Evolutionary conservation across 2,113 vertebrate species (phyloP).

Genomic region (Hipposideros armiger): DNA sequence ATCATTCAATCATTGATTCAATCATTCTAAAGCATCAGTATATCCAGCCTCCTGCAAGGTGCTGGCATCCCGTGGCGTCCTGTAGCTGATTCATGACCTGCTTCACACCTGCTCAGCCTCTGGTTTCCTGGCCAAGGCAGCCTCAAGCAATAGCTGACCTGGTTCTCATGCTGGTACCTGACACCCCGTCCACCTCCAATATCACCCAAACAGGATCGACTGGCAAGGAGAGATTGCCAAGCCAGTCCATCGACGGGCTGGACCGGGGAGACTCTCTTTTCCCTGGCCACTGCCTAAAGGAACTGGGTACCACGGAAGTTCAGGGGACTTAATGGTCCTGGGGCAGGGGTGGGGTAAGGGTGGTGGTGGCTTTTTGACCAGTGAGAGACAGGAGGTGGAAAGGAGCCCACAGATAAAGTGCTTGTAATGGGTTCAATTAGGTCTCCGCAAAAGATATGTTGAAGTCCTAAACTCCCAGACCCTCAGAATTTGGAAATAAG

Average conservation of each 20-base stretch:
- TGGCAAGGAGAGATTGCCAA: neutral
- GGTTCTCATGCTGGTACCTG: rapidly evolving
- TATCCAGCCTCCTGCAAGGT: too few relatives aligned
- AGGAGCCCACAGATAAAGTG: neutral
- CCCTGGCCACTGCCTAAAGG: neutral
- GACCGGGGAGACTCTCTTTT: neutral
- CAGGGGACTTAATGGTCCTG: neutral
- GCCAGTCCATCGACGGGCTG: neutral
- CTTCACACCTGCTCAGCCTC: neutral
- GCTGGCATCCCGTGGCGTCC: neutral
- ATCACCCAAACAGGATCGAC: neutral
- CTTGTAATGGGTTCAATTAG: too few relatives aligned
- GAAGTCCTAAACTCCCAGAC: neutral
- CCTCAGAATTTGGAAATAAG: neutral
- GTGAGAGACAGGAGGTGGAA: neutral
- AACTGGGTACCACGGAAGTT: neutral
- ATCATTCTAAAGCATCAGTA: neutral
- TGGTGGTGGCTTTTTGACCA: neutral
- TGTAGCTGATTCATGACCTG: neutral
- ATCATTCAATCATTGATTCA: neutral
- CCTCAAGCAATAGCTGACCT: neutral
- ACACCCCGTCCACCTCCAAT: neutral
- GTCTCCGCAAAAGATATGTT: neutral
- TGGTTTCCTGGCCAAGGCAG: neutral
- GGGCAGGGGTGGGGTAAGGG: neutral